phyloP scores from a whole-genome alignment of 2,797 vertebrate genomes.

The Rhyacichthys aspro region DNA sequence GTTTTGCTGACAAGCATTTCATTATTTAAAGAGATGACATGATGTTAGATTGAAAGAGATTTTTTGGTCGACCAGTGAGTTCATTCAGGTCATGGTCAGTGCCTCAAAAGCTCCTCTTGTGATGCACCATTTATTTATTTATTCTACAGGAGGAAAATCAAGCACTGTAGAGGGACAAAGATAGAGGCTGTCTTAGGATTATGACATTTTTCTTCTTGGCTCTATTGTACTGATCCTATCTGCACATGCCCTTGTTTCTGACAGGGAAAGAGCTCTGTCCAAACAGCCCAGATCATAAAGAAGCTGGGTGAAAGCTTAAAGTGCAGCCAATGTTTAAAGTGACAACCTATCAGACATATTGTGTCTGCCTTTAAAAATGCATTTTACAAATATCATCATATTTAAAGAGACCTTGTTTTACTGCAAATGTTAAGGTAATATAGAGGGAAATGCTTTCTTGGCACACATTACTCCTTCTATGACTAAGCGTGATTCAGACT shows the following conservation, averaged over 20 bases:
- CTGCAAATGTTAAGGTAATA: too few relatives aligned
- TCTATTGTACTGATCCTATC: slow-evolving; percentile 57
- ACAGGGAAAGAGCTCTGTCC: slow-evolving; percentile 44
- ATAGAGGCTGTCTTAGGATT: slow-evolving; percentile 44
- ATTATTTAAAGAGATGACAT: not conserved
- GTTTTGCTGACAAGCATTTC: not conserved
- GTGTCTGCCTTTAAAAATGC: not conserved
- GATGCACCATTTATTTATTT: slow-evolving; percentile 20
- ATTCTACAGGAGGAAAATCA: slow-evolving; percentile 42
- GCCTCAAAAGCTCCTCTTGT: not conserved
- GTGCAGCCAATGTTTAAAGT: slow-evolving; percentile 40
- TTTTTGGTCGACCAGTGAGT: not conserved
- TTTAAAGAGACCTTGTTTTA: too few relatives aligned
- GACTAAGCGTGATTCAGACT: slow-evolving; percentile 19
- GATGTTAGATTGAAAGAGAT: slow-evolving; percentile 7
- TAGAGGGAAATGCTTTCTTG: slow-evolving; percentile 9
- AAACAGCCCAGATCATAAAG: slow-evolving; percentile 45
- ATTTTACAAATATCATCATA: too few relatives aligned
- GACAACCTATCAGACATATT: not conserved
- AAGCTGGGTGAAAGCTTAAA: slow-evolving; percentile 33
- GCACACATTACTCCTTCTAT: slow-evolving; percentile 6
- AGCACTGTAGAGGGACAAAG: slow-evolving; percentile 21
- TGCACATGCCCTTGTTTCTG: slow-evolving; percentile 57
- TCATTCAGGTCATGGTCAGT: slow-evolving; percentile 8
- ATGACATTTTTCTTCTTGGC: slow-evolving; percentile 53